These are phyloP conservation scores for Hirundichthys speculiger DNA, from an alignment of 2,113 vertebrate genomes.

Conservation along the genomic window DNA sequence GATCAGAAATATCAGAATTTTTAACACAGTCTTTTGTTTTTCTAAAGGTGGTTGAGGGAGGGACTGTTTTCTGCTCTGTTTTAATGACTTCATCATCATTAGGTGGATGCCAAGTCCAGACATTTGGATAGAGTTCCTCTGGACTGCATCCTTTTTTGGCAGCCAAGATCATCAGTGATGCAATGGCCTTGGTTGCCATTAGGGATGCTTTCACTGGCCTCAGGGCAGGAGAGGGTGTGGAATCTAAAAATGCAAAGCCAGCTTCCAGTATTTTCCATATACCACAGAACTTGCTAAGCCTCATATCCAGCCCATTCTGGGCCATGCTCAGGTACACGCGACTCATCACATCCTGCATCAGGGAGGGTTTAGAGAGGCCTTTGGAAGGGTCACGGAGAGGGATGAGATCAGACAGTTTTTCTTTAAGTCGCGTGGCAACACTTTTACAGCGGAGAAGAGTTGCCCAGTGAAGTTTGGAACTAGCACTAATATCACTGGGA, in stretches of 20 bases:
- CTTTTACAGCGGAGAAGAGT: constrained; percentile 72
- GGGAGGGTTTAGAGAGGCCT: constrained; percentile 7
- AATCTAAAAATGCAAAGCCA: constrained; percentile 79
- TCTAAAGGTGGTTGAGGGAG: constrained; percentile 32
- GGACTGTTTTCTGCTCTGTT: constrained; percentile 37
- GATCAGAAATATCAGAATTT: constrained; percentile 26
- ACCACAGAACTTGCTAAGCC: constrained; percentile 48
- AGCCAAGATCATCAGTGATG: constrained; percentile 70
- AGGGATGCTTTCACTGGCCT: constrained; percentile 80
- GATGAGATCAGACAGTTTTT: constrained; percentile 51
- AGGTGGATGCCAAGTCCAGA: constrained; percentile 81
- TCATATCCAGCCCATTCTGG: constrained; percentile 58
- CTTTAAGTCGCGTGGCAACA: constrained; percentile 55
- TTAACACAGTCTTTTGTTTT: constrained; percentile 60
- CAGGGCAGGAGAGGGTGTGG: constrained; percentile 66
- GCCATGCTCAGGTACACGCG: constrained; percentile 80
- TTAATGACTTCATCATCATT: constrained; percentile 21
- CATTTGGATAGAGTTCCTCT: constrained; percentile 76
- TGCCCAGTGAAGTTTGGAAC: constrained; percentile 66
- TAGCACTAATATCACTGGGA: constrained; percentile 43
- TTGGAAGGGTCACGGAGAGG: constrained; percentile 2
- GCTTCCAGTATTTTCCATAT: constrained; percentile 80
- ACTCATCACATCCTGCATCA: constrained; percentile 82
- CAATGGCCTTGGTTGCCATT: constrained; percentile 79
- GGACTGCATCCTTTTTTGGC: constrained; percentile 53